A percentile compares a stretch with the other conserved stretches of the same genome.
Evolutionary conservation across 2,888 invertebrate genomes (phyloP).

Genomic region (Eupithecia subumbrata): DNA sequence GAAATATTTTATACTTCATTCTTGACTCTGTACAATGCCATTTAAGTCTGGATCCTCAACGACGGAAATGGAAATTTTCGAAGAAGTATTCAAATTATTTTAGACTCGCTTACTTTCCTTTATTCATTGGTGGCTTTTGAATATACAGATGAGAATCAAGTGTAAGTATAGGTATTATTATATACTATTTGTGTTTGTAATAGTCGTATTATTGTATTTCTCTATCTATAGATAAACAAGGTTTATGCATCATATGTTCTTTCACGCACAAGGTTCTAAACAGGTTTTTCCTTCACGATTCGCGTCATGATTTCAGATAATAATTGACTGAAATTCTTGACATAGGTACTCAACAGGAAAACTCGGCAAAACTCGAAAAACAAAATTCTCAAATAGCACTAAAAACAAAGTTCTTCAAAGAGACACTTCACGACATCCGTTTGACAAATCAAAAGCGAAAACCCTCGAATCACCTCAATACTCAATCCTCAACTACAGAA

Average conservation of each 20-base stretch:
- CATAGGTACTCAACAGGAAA: not conserved
- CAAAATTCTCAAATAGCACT: conserved; percentile 7
- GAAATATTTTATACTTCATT: not conserved
- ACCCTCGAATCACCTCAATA: conserved; percentile 47
- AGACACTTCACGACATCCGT: conserved; percentile 27
- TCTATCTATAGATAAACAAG: too few relatives aligned
- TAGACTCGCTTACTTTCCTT: not conserved
- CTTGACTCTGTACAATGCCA: not conserved
- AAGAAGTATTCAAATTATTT: not conserved
- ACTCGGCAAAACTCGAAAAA: not conserved
- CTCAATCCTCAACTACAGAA: conserved; percentile 50
- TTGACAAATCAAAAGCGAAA: conserved; percentile 37
- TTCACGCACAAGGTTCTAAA: not conserved
- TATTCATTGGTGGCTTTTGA: not conserved
- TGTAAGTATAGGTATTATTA: too few relatives aligned
- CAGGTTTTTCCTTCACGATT: not conserved
- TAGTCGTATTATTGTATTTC: too few relatives aligned
- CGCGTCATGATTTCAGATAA: not conserved
- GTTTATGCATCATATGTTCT: too few relatives aligned
- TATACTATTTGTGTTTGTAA: too few relatives aligned
- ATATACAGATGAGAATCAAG: too few relatives aligned
- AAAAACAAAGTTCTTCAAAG: conserved; percentile 17
- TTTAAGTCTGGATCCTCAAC: not conserved
- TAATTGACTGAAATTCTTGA: not conserved
- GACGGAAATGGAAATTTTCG: not conserved